Base-by-base conservation (phyloP, 2,113 vertebrate species). In the Lagopus muta region DNA sequence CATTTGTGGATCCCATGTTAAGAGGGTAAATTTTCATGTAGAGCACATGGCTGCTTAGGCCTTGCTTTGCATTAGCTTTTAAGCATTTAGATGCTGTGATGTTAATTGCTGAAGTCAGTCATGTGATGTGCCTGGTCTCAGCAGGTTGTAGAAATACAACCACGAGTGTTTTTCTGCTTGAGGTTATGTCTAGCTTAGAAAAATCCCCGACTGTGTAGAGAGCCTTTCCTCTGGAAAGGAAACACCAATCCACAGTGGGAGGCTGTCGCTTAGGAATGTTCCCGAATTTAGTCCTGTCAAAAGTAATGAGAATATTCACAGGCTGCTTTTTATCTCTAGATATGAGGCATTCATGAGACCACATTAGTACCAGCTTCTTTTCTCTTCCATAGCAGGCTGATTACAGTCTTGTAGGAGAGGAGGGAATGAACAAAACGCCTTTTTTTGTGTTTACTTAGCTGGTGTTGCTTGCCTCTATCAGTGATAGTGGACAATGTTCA, bases 121-220 rank as follows among this genome's bases (percentile, higher is more conserved):
- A 38, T 50, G 77, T 4, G 6, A 6, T 72, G 72, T 73, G 82
- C 69, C 88, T 60, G 36, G 3, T 45, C 82, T 81, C 88, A 88
- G 82, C 82, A 77, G 50, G 72, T 25, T 64, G 11, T n/a, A 13
- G 7, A 12, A 86, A 70, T 47, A 42, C 64, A 74, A 89, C 32
- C 32, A 54, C 66, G 4, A 91, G 70, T 73, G 58, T 92, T 91
- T 86, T 88, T 85, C 75, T 90, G 40, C 82, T 89, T 77, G 64
- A 80, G 64, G 74, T 93, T 87, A 55, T 55, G 76, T 92, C 72
- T 94, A 15, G 48, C 72, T 91, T 80, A 77, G 82, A 52, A 76
- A 79, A 95, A 89, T 27, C 22, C 22, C n/a, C 87, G 71, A 38
- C 32, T 89, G 55, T 61, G 38, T 0, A 52, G 57, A 70, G 67